Evolutionary conservation across 2,888 invertebrate genomes (phyloP).

Genomic region (Smittia sp.): DNA sequence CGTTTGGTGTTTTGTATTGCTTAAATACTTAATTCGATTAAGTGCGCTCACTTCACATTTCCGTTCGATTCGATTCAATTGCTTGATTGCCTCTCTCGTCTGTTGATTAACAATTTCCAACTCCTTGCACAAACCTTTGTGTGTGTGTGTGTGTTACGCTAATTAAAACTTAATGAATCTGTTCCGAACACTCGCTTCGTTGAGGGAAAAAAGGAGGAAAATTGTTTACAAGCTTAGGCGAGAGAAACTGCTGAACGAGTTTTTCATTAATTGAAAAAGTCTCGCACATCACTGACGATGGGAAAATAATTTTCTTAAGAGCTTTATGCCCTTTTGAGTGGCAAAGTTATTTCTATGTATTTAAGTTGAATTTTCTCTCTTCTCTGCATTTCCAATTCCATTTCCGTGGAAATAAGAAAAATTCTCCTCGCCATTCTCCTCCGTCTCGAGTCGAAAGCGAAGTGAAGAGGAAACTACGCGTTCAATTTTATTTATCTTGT

Average conservation of each 20-base stretch:
- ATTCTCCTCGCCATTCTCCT: no score
- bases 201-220: background rate
- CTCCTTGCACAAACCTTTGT: background rate
- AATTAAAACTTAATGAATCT: conserved; percentile 8
- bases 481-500: no score
- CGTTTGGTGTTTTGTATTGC: conserved; percentile 41
- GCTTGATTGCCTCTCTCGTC: background rate
- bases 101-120: background rate
- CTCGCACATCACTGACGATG: background rate
- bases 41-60: background rate
- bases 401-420: no score
- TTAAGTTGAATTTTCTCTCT: no score
- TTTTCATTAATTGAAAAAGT: background rate
- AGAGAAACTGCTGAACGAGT: background rate
- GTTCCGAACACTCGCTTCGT: background rate
- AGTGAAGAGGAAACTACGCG: no score
- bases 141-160: no score
- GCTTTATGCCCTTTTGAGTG: background rate
- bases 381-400: no score
- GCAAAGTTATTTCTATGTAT: background rate
- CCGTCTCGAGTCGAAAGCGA: no score
- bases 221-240: background rate
- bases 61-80: background rate
- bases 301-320: background rate
- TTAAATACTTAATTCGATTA: conserved; percentile 41